A percentile compares a stretch with the other conserved stretches of the same genome.
Conservation (phyloP, 2,888 invertebrate species). For the Nycteola revayana region DNA sequence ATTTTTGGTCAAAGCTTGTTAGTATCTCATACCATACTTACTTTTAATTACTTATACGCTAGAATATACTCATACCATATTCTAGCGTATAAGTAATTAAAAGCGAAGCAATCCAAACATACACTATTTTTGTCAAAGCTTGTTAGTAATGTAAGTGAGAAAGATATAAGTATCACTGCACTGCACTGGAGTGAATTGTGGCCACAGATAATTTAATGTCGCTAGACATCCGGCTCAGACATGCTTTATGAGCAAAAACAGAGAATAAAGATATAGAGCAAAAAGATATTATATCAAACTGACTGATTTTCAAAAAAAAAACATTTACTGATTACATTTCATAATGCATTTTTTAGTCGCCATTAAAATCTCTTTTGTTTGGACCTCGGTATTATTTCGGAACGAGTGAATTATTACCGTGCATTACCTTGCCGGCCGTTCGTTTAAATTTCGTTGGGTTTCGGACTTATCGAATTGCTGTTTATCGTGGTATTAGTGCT, state of each 20-base stretch:
- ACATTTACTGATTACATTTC: too few relatives aligned
- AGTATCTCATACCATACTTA: too few relatives aligned
- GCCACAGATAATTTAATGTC: conserved; percentile 42
- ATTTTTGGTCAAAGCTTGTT: too few relatives aligned
- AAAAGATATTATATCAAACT: conserved; percentile 37
- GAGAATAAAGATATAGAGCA: too few relatives aligned
- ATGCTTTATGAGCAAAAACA: conserved; percentile 36
- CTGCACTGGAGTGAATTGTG: conserved; percentile 29
- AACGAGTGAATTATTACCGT: conserved; percentile 22
- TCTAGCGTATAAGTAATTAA: too few relatives aligned
- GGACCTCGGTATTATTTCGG: conserved; percentile 27
- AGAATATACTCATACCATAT: too few relatives aligned
- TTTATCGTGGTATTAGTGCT: too few relatives aligned
- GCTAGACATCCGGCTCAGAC: conserved; percentile 22
- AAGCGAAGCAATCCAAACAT: too few relatives aligned
- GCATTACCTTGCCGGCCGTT: background rate
- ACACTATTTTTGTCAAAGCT: too few relatives aligned
- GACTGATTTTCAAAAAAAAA: background rate
- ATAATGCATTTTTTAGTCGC: conserved; percentile 15
- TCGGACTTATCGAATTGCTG: conserved; percentile 2
- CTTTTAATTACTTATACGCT: too few relatives aligned
- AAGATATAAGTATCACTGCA: too few relatives aligned
- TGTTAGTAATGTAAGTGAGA: too few relatives aligned
- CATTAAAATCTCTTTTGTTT: conserved; percentile 36
- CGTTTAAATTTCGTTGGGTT: conserved; percentile 8